Base-by-base conservation (phyloP, 2,113 vertebrate species). In the Scomber japonicus region DNA sequence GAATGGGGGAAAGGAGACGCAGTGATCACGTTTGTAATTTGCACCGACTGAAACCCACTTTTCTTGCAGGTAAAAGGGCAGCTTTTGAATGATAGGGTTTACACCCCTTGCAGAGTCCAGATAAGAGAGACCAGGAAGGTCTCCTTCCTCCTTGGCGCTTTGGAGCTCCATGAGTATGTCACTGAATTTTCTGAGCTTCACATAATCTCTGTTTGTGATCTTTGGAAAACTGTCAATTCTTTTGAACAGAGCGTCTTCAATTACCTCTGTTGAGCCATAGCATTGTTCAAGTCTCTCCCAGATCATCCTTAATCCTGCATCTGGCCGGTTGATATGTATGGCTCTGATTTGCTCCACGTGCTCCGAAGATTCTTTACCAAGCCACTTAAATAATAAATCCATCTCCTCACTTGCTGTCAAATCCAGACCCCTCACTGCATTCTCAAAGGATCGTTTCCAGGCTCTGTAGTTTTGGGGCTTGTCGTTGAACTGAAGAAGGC, bases 361-460 rank as follows among this genome's bases (percentile, higher is more conserved):
- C 13, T 87, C 84, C 12, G 64, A 54, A 10, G 56, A 78, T 4
- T 80, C 71, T 17, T 75, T 87, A 0, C 81, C 76, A 3, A 83
- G 82, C 59, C 71, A 84, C 44, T 80, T 80, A 3, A 75, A 11
- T n/a, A 86, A 11, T 2, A 69, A 21, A 51, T 82, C 85, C 56
- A 83, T 83, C 21, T 86, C 67, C 10, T 83, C 68, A 40, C 76
- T 75, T 13, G 55, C 4, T 62, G 60, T 66, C 24, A 84, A 16
- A 5, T 87, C 2, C 44, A 81, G 45, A 2, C 50, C 84, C 0
- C 27, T 46, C 2, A 11, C 57, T 3, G 79, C 64, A 1, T 0
- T 71, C 6, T 27, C 11, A 62, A 87, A 89, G 0, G 66, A 87
- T 1, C 21, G 30, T 69, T 79, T 81, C 88, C 88, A 87, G 5